Base-by-base conservation (phyloP, 2,888 invertebrate species). In the Argyresthia goedartella region DNA sequence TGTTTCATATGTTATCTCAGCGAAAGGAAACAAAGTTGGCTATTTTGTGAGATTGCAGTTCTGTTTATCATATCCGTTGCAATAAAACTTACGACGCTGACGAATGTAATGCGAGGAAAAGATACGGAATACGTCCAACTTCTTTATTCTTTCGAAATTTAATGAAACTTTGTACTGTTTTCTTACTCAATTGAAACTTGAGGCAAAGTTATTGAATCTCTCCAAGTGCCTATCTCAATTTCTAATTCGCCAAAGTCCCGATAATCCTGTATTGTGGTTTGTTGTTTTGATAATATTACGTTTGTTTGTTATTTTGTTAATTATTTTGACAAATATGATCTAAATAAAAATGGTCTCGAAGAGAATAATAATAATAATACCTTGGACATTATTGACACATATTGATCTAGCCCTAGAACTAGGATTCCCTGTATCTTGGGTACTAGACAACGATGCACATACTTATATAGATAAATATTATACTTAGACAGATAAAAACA, bases 61-160 rank as follows among this genome's bases (percentile, higher is more conserved):
- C 66, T 65, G 65, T 66, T 62, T 65, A 74, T 77, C 74, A 77
- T 73, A 76, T 71, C 73, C 67, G 67, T 66, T 68, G 81, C 76
- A 81, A 81, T 82, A 81, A 78, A 82, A 82, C 68, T 82, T 69
- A 68, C 71, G 81, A 81, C 81, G 76, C 71, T 78, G 82, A 81
- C 74, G 73, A 77, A 84, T 84, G 75, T 76, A 76, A 76, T 75
- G 74, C 70, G 67, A 66, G 70, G 69, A 70, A 64, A 65, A 64
- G 63, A 66, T 60, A 67, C 57, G n/a, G 48, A 13, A 33, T 14
- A 48, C 25, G 41, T 49, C 11, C 13, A 41, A 16, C 49, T 49
- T 49, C 39, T 49, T 39, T 41, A 41, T 25, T 43, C 46, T 16
- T 46, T 46, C 46, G n/a, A 39, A 49, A 49, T 49, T 41, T 41